Evolutionary conservation across 2,113 vertebrate genomes (phyloP).

Genomic region (Gnathonemus echidnorhynchus): DNA sequence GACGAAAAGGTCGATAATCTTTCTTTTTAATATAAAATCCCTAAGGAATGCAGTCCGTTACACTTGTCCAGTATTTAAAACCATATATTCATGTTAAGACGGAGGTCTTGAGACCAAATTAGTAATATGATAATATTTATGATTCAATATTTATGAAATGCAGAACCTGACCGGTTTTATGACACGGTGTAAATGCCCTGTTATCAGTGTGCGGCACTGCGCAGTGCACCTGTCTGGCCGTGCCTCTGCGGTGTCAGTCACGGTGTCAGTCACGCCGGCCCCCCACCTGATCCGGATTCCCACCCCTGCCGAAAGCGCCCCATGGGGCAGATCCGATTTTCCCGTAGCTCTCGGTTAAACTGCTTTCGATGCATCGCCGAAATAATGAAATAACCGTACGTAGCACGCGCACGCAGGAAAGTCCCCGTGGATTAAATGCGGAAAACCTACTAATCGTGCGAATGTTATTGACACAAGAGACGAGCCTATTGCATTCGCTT

Average conservation of each 20-base stretch:
- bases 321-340: not conserved
- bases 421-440: not conserved
- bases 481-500: not conserved
- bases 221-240: not conserved
- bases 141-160: not conserved
- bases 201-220: not conserved
- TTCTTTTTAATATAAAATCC: not conserved
- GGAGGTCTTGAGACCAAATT: not conserved
- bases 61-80: not conserved
- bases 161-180: not conserved
- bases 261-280: not conserved
- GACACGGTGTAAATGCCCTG: not conserved
- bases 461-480: not conserved
- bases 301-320: not conserved
- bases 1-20: not conserved
- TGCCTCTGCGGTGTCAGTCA: not conserved
- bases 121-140: not conserved
- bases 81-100: not conserved
- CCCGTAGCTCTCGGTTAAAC: not conserved
- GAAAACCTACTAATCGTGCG: not conserved
- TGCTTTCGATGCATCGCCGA: not conserved
- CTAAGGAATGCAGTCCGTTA: not conserved
- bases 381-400: not conserved
- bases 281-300: not conserved
- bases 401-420: not conserved